phyloP scores from a whole-genome alignment of 2,797 vertebrate genomes.

The Anas capensis region DNA sequence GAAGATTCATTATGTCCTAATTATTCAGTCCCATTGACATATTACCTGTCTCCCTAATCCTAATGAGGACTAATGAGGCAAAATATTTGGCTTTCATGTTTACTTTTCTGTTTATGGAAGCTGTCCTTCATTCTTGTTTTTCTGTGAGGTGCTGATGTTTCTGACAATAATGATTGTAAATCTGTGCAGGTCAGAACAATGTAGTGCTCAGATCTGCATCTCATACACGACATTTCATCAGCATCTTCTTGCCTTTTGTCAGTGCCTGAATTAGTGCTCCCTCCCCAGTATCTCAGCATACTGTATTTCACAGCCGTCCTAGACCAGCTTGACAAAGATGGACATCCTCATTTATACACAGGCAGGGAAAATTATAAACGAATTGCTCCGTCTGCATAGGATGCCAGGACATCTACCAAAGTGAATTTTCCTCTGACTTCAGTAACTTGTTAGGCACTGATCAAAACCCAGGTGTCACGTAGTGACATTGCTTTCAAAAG shows the following conservation, averaged over 20 bases:
- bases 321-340: not conserved
- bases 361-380: not conserved
- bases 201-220: not conserved
- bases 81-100: conserved; percentile 5
- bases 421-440: not conserved
- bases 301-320: not conserved
- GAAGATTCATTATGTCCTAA: not conserved
- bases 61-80: not conserved
- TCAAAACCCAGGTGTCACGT: not conserved
- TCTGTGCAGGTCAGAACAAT: not conserved
- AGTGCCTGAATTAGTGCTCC: not conserved
- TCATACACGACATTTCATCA: not conserved
- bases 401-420: not conserved
- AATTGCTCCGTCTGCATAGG: not conserved
- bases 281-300: not conserved
- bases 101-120: not conserved
- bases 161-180: not conserved
- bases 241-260: not conserved
- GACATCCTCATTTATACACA: not conserved
- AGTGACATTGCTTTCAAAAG: not conserved
- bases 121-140: not conserved
- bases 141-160: not conserved
- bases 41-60: not conserved
- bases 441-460: not conserved
- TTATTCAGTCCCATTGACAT: not conserved